Evolutionary conservation across 2,888 invertebrate genomes (phyloP).

Genomic region (Agrochola litura): DNA sequence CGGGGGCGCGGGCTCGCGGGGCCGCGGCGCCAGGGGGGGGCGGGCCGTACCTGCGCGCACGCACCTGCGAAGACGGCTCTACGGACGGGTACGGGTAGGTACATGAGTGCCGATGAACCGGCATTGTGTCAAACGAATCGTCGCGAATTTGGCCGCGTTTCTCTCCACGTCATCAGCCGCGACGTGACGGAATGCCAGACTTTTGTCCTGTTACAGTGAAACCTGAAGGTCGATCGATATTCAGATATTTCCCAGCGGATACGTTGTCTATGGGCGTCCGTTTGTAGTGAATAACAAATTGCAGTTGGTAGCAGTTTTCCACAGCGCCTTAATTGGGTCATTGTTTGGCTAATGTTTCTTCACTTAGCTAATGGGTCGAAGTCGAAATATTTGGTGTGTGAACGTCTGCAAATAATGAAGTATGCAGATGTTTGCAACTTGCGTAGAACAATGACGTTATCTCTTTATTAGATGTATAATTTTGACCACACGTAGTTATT

Average conservation of each 20-base stretch:
- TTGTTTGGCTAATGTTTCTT: slow-evolving; percentile 44
- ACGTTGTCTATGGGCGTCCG: slow-evolving; percentile 53
- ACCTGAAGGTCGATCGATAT: slow-evolving; percentile 84
- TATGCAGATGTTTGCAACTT: slow-evolving; percentile 34
- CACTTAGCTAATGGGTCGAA: slow-evolving; percentile 7
- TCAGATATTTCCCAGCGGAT: slow-evolving; percentile 74
- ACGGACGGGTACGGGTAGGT: slow-evolving; percentile 67
- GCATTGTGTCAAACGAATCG: slow-evolving; percentile 88
- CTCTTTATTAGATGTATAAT: slow-evolving; percentile 36
- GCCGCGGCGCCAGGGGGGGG: slow-evolving; percentile 60
- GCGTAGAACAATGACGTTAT: slow-evolving; percentile 47
- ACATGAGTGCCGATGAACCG: slow-evolving; percentile 85
- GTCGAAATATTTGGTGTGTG: slow-evolving; percentile 43
- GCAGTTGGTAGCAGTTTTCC: slow-evolving; percentile 46
- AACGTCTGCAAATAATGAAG: slow-evolving; percentile 32
- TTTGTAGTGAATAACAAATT: slow-evolving; percentile 57
- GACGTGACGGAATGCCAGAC: slow-evolving; percentile 87
- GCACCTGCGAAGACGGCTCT: slow-evolving; percentile 86
- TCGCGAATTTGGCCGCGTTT: slow-evolving; percentile 89
- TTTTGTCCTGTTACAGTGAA: slow-evolving; percentile 83
- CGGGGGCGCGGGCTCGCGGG: slow-evolving; percentile 59
- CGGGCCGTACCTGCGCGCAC: slow-evolving; percentile 84
- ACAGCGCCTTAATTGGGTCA: slow-evolving; percentile 48
- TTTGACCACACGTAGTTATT: slow-evolving; percentile 41
- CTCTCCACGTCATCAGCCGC: slow-evolving; percentile 78